phyloP scores from a whole-genome alignment of 2,113 vertebrate species.

The Onychorhynchus coronatus region DNA sequence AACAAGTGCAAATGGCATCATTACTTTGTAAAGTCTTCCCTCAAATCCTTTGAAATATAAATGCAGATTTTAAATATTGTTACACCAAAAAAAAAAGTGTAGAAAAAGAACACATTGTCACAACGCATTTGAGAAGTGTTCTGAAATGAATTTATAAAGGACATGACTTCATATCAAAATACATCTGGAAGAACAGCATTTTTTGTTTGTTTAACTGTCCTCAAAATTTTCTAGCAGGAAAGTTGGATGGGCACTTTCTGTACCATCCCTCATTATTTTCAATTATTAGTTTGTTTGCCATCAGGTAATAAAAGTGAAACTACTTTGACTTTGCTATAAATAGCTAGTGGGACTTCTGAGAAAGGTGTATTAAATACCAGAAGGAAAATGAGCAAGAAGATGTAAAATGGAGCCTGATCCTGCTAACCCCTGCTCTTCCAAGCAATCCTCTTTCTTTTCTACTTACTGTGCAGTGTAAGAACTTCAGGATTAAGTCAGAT shows the following conservation, averaged over 20 bases:
- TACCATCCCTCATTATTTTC: background rate
- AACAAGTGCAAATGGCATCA: background rate
- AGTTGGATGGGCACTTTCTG: background rate
- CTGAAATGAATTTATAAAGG: background rate
- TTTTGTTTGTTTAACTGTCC: background rate
- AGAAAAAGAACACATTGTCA: background rate
- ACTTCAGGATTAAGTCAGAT: slow-evolving; percentile 46
- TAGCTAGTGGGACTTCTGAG: background rate
- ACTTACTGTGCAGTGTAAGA: background rate
- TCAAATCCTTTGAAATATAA: background rate
- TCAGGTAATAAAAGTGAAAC: background rate
- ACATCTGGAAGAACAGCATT: background rate
- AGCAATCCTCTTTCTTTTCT: slow-evolving; percentile 41
- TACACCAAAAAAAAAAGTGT: background rate
- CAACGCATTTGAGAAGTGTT: background rate
- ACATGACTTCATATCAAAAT: background rate
- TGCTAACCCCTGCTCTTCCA: background rate
- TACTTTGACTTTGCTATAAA: background rate
- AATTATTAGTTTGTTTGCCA: background rate
- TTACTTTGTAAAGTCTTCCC: background rate
- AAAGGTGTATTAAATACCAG: background rate
- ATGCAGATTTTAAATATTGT: background rate
- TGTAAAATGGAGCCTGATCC: slow-evolving; percentile 1
- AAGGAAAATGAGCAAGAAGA: background rate
- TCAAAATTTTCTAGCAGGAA: background rate